These are phyloP conservation scores for Cephus rjabovi DNA, from an alignment of 2,888 invertebrate genomes.

Conservation along the genomic window DNA sequence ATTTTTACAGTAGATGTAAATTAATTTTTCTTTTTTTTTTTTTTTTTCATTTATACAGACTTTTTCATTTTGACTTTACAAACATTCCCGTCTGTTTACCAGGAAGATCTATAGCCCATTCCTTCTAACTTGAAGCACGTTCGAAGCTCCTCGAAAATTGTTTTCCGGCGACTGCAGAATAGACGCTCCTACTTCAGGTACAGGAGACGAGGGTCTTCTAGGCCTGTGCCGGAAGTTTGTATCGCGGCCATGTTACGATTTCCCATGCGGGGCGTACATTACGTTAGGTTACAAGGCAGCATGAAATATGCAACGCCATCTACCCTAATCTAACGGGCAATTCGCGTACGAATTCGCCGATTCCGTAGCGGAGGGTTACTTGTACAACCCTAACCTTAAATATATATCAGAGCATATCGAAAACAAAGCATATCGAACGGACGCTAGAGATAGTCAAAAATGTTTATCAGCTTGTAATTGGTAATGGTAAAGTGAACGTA, in stretches of 20 bases:
- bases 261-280: constrained; percentile 62
- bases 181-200: background rate
- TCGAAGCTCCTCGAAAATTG: background rate
- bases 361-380: background rate
- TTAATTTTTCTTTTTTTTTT: too few relatives aligned
- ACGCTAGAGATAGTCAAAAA: background rate
- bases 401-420: background rate
- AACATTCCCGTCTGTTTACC: background rate
- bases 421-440: background rate
- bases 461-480: too few relatives aligned
- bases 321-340: constrained; percentile 25
- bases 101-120: background rate
- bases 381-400: background rate
- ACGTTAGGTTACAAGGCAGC: constrained; percentile 50
- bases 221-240: constrained; percentile 7
- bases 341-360: background rate
- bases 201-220: background rate
- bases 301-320: constrained; percentile 62
- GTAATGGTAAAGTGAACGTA: too few relatives aligned
- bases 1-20: too few relatives aligned
- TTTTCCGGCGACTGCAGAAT: background rate
- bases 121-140: background rate
- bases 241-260: constrained; percentile 53
- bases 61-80: background rate
- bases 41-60: background rate